phyloP scores from a whole-genome alignment of 2,888 invertebrate species.

The Calameuta filiformis region DNA sequence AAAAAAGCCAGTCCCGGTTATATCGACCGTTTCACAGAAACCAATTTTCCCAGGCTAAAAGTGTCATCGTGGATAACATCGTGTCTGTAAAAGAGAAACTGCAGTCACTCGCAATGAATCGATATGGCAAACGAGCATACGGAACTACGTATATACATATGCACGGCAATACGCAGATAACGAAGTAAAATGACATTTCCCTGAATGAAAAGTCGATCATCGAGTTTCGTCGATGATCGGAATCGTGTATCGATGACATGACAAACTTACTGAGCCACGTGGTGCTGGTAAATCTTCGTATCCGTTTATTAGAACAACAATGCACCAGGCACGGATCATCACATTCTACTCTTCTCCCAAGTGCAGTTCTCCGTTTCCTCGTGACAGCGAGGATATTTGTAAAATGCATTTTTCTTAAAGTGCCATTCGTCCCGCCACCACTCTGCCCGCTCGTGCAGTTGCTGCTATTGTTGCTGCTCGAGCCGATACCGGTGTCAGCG shows the following conservation, averaged over 20 bases:
- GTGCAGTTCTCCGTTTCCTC: slow-evolving; percentile 22
- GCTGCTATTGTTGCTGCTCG: neutral
- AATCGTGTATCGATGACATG: neutral
- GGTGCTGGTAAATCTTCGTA: slow-evolving; percentile 40
- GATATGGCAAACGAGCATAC: neutral
- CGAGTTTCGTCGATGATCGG: neutral
- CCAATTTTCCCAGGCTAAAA: neutral
- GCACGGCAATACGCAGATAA: too few species aligned
- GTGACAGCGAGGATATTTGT: slow-evolving; percentile 10
- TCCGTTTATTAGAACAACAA: slow-evolving; percentile 24
- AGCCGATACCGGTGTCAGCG: neutral
- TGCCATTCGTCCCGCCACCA: slow-evolving; percentile 3
- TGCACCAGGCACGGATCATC: slow-evolving; percentile 14
- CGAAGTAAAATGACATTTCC: neutral
- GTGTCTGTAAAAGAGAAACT: neutral
- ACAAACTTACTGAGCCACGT: slow-evolving; percentile 62
- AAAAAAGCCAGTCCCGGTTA: neutral
- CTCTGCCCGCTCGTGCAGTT: slow-evolving; percentile 7
- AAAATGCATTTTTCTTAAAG: slow-evolving; percentile 2
- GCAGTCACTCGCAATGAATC: neutral
- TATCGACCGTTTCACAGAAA: neutral
- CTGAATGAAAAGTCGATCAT: neutral
- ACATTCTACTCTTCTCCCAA: slow-evolving; percentile 10
- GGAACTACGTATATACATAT: neutral
- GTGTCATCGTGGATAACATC: neutral